Evolutionary conservation across 2,797 vertebrate genomes (phyloP).

Genomic region (Pipistrellus nathusii): DNA sequence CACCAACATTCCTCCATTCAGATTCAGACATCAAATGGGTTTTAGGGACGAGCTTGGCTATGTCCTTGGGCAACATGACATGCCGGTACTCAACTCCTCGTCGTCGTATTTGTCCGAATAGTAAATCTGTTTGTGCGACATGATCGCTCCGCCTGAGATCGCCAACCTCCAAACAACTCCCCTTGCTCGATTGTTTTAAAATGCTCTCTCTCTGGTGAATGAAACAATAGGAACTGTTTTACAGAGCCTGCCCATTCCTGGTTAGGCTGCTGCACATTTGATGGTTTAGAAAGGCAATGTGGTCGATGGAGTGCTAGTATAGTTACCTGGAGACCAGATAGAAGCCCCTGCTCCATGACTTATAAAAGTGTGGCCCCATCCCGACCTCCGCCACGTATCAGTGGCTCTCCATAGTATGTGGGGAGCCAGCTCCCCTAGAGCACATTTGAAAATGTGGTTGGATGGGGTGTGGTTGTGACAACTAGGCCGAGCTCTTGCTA

Average conservation of each 20-base stretch:
- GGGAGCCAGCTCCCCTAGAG: neutral
- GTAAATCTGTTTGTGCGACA: slow-evolving; percentile 96
- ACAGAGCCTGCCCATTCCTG: neutral
- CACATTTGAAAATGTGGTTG: neutral
- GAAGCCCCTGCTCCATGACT: neutral
- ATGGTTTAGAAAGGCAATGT: neutral
- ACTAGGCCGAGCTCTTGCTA: neutral
- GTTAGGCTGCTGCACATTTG: neutral
- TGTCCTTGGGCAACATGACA: slow-evolving; percentile 96
- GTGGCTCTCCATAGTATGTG: neutral
- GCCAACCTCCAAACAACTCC: slow-evolving; percentile 71
- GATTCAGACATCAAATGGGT: slow-evolving; percentile 97
- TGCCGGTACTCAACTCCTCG: slow-evolving; percentile 96
- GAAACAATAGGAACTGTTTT: neutral
- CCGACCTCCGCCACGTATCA: neutral
- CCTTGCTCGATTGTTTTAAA: neutral
- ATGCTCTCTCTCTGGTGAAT: neutral
- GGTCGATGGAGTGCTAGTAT: neutral
- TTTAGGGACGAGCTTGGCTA: slow-evolving; percentile 95
- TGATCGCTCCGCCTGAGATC: slow-evolving; percentile 72
- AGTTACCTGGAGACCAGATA: neutral
- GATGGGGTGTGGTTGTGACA: neutral
- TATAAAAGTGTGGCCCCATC: neutral
- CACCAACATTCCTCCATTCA: slow-evolving; percentile 96
- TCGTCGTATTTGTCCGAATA: slow-evolving; percentile 97